Conservation (phyloP, 2,888 invertebrate genomes). For the Eupithecia insigniata region DNA sequence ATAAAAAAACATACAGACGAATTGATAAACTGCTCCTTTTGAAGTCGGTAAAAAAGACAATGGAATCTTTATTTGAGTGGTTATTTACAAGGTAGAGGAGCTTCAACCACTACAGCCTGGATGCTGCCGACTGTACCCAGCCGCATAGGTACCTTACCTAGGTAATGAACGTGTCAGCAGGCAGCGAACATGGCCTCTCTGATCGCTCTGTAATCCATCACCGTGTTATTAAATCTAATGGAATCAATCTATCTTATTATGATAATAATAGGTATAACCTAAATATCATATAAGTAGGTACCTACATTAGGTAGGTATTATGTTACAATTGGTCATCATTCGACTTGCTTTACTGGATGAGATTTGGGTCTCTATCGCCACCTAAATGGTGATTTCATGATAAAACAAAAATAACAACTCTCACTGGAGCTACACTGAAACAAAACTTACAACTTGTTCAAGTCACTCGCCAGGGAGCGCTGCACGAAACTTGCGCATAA, state of each 20-base stretch:
- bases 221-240: neutral
- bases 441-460: slow-evolving; percentile 5
- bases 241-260: neutral
- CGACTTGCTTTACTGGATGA: too few relatives aligned
- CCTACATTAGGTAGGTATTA: too few relatives aligned
- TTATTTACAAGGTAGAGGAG: too few relatives aligned
- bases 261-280: too few relatives aligned
- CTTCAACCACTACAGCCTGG: too few relatives aligned
- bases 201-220: slow-evolving; percentile 30
- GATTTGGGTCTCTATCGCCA: neutral
- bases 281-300: too few relatives aligned
- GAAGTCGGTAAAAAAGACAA: too few relatives aligned
- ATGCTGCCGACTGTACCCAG: too few relatives aligned
- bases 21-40: too few relatives aligned
- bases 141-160: neutral
- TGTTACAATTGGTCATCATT: too few relatives aligned
- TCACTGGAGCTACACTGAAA: neutral
- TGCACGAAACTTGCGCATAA: slow-evolving; percentile 47
- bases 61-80: too few relatives aligned
- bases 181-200: neutral
- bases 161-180: slow-evolving; percentile 29
- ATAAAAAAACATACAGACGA: too few relatives aligned
- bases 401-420: neutral
- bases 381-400: neutral
- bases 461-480: slow-evolving; percentile 15